phyloP scores from a whole-genome alignment of 2,888 invertebrate genomes.

The Trissolcus japonicus region DNA sequence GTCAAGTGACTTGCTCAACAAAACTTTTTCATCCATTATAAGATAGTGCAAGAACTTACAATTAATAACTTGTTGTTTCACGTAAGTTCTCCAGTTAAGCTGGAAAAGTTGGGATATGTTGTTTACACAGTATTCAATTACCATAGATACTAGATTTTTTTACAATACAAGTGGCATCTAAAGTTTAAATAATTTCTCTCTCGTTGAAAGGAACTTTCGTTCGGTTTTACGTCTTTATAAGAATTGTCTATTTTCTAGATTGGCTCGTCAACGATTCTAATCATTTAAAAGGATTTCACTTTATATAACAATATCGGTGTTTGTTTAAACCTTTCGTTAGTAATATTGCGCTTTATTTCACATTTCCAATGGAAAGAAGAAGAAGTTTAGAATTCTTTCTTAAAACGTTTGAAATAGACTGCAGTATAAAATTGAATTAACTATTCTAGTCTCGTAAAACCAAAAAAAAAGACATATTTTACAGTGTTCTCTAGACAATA shows the following conservation, averaged over 20 bases:
- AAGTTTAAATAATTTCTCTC: conserved; percentile 1
- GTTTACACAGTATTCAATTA: conserved; percentile 23
- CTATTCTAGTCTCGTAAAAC: conserved; percentile 10
- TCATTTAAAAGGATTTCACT: not conserved
- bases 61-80: conserved; percentile 10
- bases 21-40: conserved; percentile 13
- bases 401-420: not conserved
- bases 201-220: not conserved
- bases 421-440: conserved; percentile 22
- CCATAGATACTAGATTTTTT: not conserved
- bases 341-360: not conserved
- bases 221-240: no score
- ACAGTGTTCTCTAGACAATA: conserved; percentile 16
- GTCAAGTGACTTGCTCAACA: conserved; percentile 11
- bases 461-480: conserved; percentile 23
- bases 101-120: conserved; percentile 37
- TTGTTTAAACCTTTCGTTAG: not conserved
- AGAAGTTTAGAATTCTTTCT: not conserved
- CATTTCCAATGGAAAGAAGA: conserved; percentile 6
- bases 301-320: not conserved
- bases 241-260: no score
- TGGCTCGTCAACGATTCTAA: no score
- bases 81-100: conserved; percentile 17
- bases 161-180: not conserved
- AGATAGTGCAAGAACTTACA: conserved; percentile 4